phyloP scores from a whole-genome alignment of 2,797 vertebrate genomes.

The Helicolenus hilgendorfi region DNA sequence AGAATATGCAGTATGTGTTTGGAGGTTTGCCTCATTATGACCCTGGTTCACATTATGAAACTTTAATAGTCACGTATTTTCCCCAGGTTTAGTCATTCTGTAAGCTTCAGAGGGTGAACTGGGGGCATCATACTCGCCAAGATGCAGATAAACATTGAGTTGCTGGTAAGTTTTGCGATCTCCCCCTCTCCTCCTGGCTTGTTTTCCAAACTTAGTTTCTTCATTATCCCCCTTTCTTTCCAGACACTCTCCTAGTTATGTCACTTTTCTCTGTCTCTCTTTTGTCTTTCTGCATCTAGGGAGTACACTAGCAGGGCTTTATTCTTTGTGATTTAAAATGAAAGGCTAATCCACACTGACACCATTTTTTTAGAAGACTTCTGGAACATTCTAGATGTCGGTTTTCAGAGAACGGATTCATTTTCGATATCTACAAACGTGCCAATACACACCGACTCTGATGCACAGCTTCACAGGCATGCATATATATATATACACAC shows the following conservation, averaged over 20 bases:
- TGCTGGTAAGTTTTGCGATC: not conserved
- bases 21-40: not conserved
- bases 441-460: not conserved
- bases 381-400: not conserved
- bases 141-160: slow-evolving; percentile 46
- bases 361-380: slow-evolving; percentile 8
- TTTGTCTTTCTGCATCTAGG: slow-evolving; percentile 8
- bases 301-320: slow-evolving; percentile 8
- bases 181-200: slow-evolving; percentile 10
- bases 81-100: slow-evolving; percentile 23
- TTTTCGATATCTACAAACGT: not conserved
- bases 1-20: not conserved
- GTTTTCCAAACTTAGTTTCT: slow-evolving; percentile 45
- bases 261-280: slow-evolving; percentile 1
- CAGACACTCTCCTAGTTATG: slow-evolving; percentile 23
- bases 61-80: slow-evolving; percentile 15
- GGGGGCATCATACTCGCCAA: not conserved
- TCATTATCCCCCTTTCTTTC: slow-evolving; percentile 16
- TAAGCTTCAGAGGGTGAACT: slow-evolving; percentile 18
- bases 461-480: not conserved
- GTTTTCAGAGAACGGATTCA: slow-evolving; percentile 18
- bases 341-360: not conserved
- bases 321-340: slow-evolving; percentile 36
- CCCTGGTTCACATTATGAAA: slow-evolving; percentile 19
- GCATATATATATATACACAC: not conserved